A percentile compares a stretch with the other conserved stretches of the same genome.
Evolutionary conservation across 2,888 invertebrate species (phyloP).

Genomic region (Ptychoptera contaminata): DNA sequence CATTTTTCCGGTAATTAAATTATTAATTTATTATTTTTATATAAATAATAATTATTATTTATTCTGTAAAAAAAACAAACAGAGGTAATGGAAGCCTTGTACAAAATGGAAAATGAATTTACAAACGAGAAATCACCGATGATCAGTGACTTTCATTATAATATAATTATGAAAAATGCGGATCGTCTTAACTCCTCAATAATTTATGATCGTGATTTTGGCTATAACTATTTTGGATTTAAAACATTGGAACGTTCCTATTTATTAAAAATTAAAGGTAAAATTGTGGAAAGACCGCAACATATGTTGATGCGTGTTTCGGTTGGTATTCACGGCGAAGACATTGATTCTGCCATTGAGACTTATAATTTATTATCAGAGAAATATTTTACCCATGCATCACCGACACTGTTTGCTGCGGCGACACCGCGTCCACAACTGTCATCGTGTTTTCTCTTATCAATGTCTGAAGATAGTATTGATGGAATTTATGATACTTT

Average conservation of each 20-base stretch:
- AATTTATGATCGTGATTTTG: slow-evolving; percentile 92
- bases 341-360: slow-evolving; percentile 83
- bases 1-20: slow-evolving; percentile 58
- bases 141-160: slow-evolving; percentile 70
- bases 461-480: slow-evolving; percentile 89
- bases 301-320: slow-evolving; percentile 98
- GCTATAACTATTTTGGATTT: slow-evolving; percentile 98
- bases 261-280: slow-evolving; percentile 75
- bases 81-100: slow-evolving; percentile 84
- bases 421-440: slow-evolving; percentile 84
- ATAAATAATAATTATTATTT: background rate
- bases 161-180: slow-evolving; percentile 73
- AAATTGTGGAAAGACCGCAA: slow-evolving; percentile 92
- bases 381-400: slow-evolving; percentile 93
- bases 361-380: slow-evolving; percentile 93
- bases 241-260: slow-evolving; percentile 95
- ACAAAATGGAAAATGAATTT: slow-evolving; percentile 55
- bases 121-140: slow-evolving; percentile 62
- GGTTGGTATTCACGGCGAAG: slow-evolving; percentile 89
- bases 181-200: slow-evolving; percentile 86
- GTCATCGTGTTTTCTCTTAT: slow-evolving; percentile 88
- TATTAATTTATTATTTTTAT: background rate
- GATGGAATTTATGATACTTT: slow-evolving; percentile 89
- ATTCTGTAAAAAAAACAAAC: slow-evolving; percentile 11
- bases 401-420: slow-evolving; percentile 92